Conservation (phyloP, 2,113 vertebrate species). For the Myiozetetes cayanensis region DNA sequence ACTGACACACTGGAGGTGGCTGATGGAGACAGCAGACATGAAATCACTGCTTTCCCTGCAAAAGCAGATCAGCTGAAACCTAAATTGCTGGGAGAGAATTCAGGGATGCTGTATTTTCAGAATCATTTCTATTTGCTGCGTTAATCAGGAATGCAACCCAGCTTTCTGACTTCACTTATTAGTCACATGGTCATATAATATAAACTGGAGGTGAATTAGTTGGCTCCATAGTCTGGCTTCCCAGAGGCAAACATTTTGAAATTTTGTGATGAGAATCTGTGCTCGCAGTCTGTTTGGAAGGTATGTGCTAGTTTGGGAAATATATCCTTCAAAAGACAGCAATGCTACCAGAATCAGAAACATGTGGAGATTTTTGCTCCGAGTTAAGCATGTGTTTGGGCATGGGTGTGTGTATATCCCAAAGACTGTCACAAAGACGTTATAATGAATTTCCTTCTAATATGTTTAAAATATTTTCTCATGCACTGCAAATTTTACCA, state of each 20-base stretch:
- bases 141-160: background rate
- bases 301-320: background rate
- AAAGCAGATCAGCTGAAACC: background rate
- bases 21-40: background rate
- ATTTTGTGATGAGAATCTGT: background rate
- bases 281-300: background rate
- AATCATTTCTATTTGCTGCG: background rate
- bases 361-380: background rate
- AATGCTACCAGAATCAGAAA: constrained; percentile 8
- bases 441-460: background rate
- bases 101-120: background rate
- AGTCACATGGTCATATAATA: background rate
- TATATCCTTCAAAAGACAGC: background rate
- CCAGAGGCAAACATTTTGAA: constrained; percentile 22
- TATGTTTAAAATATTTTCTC: constrained; percentile 4
- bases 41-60: background rate
- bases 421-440: background rate
- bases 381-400: background rate
- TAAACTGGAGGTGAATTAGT: background rate
- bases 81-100: background rate
- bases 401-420: background rate
- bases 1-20: background rate
- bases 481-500: background rate
- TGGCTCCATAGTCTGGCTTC: background rate
- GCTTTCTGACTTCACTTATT: background rate